These are phyloP conservation scores for Hypanus sabinus DNA, from an alignment of 2,113 vertebrate genomes.

Conservation along the genomic window DNA sequence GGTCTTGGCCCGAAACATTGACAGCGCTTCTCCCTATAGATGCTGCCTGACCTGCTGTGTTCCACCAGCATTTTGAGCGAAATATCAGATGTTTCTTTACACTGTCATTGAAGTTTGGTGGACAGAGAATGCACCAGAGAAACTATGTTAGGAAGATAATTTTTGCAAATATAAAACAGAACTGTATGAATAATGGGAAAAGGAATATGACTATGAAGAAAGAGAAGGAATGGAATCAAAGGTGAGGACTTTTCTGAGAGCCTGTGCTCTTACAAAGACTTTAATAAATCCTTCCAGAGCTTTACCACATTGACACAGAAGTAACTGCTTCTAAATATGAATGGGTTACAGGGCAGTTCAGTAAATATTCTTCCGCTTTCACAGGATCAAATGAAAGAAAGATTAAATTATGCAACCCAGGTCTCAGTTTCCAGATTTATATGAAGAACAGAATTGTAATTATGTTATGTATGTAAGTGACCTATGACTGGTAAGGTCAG, in stretches of 20 bases:
- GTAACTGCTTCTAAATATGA: background rate
- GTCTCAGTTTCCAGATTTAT: background rate
- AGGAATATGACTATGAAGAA: background rate
- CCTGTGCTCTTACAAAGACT: background rate
- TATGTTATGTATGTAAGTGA: slow-evolving; percentile 11
- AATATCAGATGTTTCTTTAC: background rate
- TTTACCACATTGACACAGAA: background rate
- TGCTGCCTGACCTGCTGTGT: no score
- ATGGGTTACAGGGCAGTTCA: background rate
- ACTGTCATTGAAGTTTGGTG: background rate
- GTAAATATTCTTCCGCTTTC: background rate
- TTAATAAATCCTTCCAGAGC: background rate
- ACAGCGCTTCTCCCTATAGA: no score
- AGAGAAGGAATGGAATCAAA: background rate
- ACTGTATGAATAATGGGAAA: background rate
- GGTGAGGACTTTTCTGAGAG: background rate
- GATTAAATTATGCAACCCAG: background rate
- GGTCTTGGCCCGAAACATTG: no score
- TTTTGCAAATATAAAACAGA: background rate
- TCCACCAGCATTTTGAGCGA: no score
- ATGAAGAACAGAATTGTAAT: background rate
- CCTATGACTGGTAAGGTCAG: background rate
- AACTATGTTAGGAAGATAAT: background rate
- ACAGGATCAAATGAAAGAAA: background rate
- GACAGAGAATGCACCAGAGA: background rate